phyloP scores from a whole-genome alignment of 2,113 vertebrate genomes.

The Sceloporus tristichus region DNA sequence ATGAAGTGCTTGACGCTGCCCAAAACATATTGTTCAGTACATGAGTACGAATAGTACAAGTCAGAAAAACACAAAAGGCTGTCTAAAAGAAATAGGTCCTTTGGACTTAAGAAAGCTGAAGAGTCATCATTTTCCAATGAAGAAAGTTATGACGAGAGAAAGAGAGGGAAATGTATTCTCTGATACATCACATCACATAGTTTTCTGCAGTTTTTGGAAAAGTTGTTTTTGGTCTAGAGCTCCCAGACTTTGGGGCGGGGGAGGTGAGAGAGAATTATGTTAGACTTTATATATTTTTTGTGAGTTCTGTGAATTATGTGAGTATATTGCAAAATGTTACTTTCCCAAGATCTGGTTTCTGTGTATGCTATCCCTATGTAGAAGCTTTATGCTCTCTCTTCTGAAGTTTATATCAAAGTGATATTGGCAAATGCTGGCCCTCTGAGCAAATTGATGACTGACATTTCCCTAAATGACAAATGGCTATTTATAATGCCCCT shows the following conservation, averaged over 20 bases:
- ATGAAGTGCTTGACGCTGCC: conserved; percentile 35
- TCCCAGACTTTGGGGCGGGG: too few relatives aligned
- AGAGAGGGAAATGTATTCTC: conserved; percentile 10
- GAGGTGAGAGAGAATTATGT: too few relatives aligned
- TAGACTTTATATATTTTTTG: too few relatives aligned
- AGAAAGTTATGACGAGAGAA: not conserved
- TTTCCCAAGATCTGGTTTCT: not conserved
- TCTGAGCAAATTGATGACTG: conserved; percentile 45
- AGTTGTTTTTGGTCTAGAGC: too few relatives aligned
- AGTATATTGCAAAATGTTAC: too few relatives aligned
- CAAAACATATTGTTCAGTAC: conserved; percentile 26
- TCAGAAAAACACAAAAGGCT: conserved; percentile 24
- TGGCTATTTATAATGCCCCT: not conserved
- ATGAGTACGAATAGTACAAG: not conserved
- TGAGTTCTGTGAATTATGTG: too few relatives aligned
- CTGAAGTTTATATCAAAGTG: conserved; percentile 52
- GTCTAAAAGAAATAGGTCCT: conserved; percentile 32
- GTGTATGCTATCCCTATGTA: conserved; percentile 11
- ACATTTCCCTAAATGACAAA: conserved; percentile 22
- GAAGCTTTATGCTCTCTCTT: not conserved
- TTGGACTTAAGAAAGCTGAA: conserved; percentile 46
- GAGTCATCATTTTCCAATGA: conserved; percentile 4
- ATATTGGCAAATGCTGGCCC: conserved; percentile 54
- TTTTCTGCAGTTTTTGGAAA: conserved; percentile 4
- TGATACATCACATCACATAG: conserved; percentile 20